Conservation (phyloP, 2,888 invertebrate species). For the Tipula confusa region DNA sequence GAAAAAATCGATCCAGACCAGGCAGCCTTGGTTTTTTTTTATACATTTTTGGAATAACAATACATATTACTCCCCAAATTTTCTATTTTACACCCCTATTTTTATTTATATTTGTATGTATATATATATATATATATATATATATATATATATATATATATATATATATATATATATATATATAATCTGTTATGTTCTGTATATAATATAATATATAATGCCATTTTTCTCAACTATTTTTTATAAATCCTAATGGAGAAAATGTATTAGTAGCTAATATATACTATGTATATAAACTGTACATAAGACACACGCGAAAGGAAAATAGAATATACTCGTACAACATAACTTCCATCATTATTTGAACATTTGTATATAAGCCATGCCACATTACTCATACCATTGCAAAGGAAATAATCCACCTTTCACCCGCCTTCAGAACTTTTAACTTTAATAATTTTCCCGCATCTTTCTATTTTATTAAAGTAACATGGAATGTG, state of each 20-base stretch:
- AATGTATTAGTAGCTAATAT: neutral
- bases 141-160: no score
- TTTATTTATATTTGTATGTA: no score
- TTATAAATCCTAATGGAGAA: neutral
- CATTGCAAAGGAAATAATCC: neutral
- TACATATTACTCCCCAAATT: neutral
- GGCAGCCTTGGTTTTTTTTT: slow-evolving; percentile 13
- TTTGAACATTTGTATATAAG: neutral
- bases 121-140: neutral
- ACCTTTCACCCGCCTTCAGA: neutral
- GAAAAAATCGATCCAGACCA: neutral
- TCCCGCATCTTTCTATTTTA: neutral
- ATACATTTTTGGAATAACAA: neutral
- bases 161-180: neutral
- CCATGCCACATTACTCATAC: slow-evolving; percentile 6
- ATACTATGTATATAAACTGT: neutral
- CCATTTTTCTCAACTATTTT: neutral
- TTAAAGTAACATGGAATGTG: slow-evolving; percentile 3
- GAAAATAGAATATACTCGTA: slow-evolving; percentile 3
- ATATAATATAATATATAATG: no score
- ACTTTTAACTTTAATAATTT: neutral
- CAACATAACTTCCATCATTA: neutral
- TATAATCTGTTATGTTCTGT: no score
- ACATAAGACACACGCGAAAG: neutral
- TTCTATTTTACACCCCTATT: neutral